phyloP scores from a whole-genome alignment of 2,797 vertebrate species.

The Rhinichthys osculus region DNA sequence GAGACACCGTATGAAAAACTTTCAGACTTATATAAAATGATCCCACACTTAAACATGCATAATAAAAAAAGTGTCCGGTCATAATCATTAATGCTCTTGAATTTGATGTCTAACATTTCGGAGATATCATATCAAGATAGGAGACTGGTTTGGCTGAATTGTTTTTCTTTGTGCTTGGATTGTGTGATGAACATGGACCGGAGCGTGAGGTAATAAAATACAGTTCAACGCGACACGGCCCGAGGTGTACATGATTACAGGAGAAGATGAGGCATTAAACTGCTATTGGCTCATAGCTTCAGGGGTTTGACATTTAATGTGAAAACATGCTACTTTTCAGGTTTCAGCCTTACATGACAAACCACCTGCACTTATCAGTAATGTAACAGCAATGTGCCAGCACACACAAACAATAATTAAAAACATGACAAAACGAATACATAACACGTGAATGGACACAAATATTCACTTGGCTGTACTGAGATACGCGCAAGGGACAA shows the following conservation, averaged over 20 bases:
- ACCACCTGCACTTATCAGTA: background rate
- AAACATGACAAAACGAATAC: background rate
- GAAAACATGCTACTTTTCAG: slow-evolving; percentile 42
- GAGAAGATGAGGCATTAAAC: slow-evolving; percentile 7
- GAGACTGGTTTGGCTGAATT: slow-evolving; percentile 11
- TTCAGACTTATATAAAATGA: background rate
- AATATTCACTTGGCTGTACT: background rate
- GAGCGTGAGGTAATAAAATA: background rate
- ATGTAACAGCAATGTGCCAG: background rate
- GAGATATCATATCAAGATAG: background rate
- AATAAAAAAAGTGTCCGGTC: background rate
- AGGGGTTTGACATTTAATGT: slow-evolving; percentile 24
- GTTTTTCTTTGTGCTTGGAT: background rate
- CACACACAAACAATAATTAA: background rate
- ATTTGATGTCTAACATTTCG: background rate
- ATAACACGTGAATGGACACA: background rate
- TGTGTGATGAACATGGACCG: background rate
- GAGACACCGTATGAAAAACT: background rate
- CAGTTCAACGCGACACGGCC: background rate
- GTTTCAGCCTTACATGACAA: slow-evolving; percentile 20
- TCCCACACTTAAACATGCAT: background rate
- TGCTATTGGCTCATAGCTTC: background rate
- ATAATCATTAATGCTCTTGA: background rate
- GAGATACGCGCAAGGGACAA: background rate
- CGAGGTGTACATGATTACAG: background rate